A percentile compares a stretch with the other conserved stretches of the same genome.
phyloP scores from a whole-genome alignment of 2,888 invertebrate species.

The Amphimallon solstitiale region DNA sequence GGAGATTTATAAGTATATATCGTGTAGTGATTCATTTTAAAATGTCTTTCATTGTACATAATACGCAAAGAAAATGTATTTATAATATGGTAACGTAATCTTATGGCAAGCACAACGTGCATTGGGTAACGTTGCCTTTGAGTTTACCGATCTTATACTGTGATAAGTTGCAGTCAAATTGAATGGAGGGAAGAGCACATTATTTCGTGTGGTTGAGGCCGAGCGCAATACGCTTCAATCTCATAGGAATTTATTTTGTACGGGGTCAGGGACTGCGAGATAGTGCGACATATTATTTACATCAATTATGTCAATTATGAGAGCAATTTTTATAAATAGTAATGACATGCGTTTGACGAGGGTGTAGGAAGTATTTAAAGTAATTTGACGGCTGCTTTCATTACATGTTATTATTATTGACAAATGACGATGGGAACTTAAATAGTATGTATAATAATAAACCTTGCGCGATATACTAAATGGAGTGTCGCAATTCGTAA shows the following conservation, averaged over 20 bases:
- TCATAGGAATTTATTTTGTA: slow-evolving; percentile 23
- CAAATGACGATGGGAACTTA: slow-evolving; percentile 6
- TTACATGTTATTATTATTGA: slow-evolving; percentile 5
- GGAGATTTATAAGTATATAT: too few species aligned
- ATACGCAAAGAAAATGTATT: too few species aligned
- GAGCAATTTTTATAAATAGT: slow-evolving; percentile 33
- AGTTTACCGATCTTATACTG: not conserved
- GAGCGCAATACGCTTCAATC: slow-evolving; percentile 14
- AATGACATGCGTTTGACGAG: slow-evolving; percentile 28
- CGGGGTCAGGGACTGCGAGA: slow-evolving; percentile 37
- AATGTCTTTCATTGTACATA: too few species aligned
- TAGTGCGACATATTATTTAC: slow-evolving; percentile 34
- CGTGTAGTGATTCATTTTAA: too few species aligned
- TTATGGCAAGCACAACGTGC: too few species aligned
- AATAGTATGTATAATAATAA: not conserved
- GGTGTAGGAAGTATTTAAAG: slow-evolving; percentile 26
- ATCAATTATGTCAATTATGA: slow-evolving; percentile 36
- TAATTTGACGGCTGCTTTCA: slow-evolving; percentile 19
- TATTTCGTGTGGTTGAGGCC: slow-evolving; percentile 11
- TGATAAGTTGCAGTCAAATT: slow-evolving; percentile 21
- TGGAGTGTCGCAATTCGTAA: too few species aligned
- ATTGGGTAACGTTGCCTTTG: slow-evolving; percentile 9
- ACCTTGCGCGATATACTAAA: not conserved
- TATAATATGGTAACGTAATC: too few species aligned
- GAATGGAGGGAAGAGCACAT: slow-evolving; percentile 21